Evolutionary conservation across 2,888 invertebrate genomes (phyloP).

Genomic region (Barypeithes pellucidus): DNA sequence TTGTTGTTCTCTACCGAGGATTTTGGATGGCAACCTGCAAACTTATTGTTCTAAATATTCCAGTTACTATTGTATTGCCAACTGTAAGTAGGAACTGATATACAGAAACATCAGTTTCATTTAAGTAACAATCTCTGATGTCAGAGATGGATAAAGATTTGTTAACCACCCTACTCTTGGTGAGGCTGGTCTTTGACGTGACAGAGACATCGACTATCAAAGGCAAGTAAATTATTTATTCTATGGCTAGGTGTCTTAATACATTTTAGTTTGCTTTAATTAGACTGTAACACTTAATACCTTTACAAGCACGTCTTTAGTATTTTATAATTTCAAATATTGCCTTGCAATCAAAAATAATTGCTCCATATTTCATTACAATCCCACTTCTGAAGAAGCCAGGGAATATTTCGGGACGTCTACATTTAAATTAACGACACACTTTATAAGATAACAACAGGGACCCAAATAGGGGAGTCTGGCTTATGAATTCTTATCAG

Average conservation of each 20-base stretch:
- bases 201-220: too few species aligned
- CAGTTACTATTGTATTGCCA: not conserved
- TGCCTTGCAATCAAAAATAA: not conserved
- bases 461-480: conserved; percentile 3
- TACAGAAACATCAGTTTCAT: not conserved
- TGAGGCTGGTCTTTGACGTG: too few species aligned
- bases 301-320: not conserved
- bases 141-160: too few species aligned
- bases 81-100: not conserved
- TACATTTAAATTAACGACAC: conserved; percentile 8
- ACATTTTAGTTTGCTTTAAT: not conserved
- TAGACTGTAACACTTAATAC: not conserved
- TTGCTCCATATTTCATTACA: conserved; percentile 13
- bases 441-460: conserved; percentile 12
- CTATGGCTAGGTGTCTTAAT: too few species aligned
- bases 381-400: conserved; percentile 2
- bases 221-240: too few species aligned
- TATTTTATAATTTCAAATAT: not conserved
- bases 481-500: conserved; percentile 17
- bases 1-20: conserved; percentile 5
- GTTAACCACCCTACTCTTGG: too few species aligned
- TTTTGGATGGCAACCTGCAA: not conserved
- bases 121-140: too few species aligned
- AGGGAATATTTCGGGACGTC: conserved; percentile 1
- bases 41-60: not conserved